Percentiles rank a stretch among this genome's conserved stretches.
Conservation (phyloP, 2,888 invertebrate species). For the Venustoraphidia nigricollis region DNA sequence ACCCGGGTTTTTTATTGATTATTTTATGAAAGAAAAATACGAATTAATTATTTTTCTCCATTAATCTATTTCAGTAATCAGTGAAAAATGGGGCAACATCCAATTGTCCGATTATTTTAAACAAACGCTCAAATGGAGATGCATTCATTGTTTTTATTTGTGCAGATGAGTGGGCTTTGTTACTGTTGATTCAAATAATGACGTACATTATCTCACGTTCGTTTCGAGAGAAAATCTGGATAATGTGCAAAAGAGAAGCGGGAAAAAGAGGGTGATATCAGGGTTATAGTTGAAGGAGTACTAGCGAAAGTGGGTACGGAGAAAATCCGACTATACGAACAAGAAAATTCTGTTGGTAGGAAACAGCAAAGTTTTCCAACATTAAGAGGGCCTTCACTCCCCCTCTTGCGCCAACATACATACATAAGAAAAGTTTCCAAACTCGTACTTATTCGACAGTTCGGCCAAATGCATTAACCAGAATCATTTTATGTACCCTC, state of each 20-base stretch:
- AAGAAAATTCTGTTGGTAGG: background rate
- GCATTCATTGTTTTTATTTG: background rate
- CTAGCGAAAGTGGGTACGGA: too few species aligned
- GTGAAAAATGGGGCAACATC: too few species aligned
- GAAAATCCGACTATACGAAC: background rate
- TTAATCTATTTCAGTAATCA: too few species aligned
- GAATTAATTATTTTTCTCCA: too few species aligned
- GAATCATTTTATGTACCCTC: slow-evolving; percentile 18
- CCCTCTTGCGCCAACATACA: background rate
- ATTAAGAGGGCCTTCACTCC: background rate
- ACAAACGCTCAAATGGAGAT: too few species aligned
- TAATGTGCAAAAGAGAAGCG: background rate
- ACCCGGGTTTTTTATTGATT: too few species aligned
- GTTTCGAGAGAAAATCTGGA: background rate
- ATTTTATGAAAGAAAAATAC: too few species aligned
- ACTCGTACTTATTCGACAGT: background rate
- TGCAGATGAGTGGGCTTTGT: background rate
- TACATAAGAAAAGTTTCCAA: background rate
- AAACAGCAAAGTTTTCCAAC: background rate
- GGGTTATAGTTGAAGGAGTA: too few species aligned
- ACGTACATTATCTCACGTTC: background rate
- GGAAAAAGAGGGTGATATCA: too few species aligned
- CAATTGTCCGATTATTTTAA: too few species aligned
- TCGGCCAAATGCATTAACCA: slow-evolving; percentile 15
- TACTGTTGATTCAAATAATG: background rate